A percentile compares a stretch with the other conserved stretches of the same genome.
Conservation (phyloP, 2,113 vertebrate species). For the Pterocles orientalis region DNA sequence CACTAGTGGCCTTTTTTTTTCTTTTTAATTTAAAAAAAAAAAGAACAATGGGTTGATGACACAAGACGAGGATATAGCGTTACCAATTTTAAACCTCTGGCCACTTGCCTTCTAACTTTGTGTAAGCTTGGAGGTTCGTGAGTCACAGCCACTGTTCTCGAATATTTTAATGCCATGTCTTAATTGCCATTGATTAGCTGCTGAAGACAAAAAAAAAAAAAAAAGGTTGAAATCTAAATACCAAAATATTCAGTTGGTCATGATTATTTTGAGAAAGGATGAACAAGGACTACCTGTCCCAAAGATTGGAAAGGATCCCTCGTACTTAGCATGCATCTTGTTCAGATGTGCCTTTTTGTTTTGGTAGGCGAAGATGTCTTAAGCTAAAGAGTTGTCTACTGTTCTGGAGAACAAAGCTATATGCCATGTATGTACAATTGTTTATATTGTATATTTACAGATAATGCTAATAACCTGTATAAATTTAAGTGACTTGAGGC, state of each 20-base stretch:
- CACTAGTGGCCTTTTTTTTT: constrained; percentile 84
- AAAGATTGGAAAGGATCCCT: constrained; percentile 7
- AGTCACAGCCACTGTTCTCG: constrained; percentile 53
- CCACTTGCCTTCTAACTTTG: constrained; percentile 26
- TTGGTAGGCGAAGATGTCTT: constrained; percentile 82
- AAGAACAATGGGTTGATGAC: constrained; percentile 17
- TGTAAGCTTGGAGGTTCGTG: constrained; percentile 20
- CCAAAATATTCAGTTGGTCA: constrained; percentile 58
- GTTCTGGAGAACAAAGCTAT: constrained; percentile 86
- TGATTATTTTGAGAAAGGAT: constrained; percentile 53
- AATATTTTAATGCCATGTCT: constrained; percentile 66
- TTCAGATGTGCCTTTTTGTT: constrained; percentile 94
- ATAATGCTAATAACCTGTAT: constrained; percentile 89
- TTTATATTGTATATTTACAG: constrained; percentile 89
- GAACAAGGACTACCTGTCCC: constrained; percentile 21
- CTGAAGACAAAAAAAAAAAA: constrained; percentile 60
- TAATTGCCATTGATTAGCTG: constrained; percentile 77
- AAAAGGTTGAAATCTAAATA: constrained; percentile 43
- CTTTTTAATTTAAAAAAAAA: not conserved
- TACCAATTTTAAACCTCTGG: constrained; percentile 26
- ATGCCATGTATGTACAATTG: constrained; percentile 89
- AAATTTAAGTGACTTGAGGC: constrained; percentile 81
- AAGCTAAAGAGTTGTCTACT: constrained; percentile 85
- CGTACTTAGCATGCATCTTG: constrained; percentile 73
- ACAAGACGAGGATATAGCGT: not conserved